A percentile compares a stretch with the other conserved stretches of the same genome.
Conservation (phyloP, 2,113 vertebrate species). For the Leucopsar rothschildi region DNA sequence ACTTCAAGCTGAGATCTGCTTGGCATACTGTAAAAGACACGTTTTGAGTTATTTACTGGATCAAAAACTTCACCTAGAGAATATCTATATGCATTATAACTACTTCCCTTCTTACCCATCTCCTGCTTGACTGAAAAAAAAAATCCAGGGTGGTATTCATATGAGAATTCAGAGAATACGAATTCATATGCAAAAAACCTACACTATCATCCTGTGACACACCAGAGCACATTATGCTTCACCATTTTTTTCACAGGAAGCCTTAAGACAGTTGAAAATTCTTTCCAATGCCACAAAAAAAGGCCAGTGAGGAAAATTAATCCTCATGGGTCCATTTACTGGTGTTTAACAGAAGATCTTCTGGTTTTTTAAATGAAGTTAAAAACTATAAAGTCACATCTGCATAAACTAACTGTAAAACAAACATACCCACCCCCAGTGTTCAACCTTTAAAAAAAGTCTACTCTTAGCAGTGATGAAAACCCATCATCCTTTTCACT, state of each 20-base stretch:
- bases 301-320: not conserved
- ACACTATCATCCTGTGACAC: not conserved
- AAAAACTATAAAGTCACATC: not conserved
- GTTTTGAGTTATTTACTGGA: not conserved
- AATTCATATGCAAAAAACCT: not conserved
- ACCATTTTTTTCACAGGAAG: not conserved
- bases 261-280: not conserved
- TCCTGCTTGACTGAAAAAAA: not conserved
- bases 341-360: not conserved
- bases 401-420: not conserved
- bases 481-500: conserved; percentile 64
- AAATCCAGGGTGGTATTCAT: not conserved
- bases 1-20: not conserved
- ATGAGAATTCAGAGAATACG: not conserved
- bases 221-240: not conserved
- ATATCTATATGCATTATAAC: not conserved
- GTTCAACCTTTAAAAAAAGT: not conserved
- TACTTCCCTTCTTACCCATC: not conserved
- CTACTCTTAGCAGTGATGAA: conserved; percentile 18
- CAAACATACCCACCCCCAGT: not conserved
- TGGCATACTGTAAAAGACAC: not conserved
- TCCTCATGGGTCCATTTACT: not conserved
- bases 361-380: accelerated
- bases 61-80: not conserved
- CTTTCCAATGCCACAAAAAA: not conserved